A percentile compares a stretch with the other conserved stretches of the same genome.
Evolutionary conservation across 2,113 vertebrate species (phyloP).

Genomic region (Ptilorrhoa leucosticta): DNA sequence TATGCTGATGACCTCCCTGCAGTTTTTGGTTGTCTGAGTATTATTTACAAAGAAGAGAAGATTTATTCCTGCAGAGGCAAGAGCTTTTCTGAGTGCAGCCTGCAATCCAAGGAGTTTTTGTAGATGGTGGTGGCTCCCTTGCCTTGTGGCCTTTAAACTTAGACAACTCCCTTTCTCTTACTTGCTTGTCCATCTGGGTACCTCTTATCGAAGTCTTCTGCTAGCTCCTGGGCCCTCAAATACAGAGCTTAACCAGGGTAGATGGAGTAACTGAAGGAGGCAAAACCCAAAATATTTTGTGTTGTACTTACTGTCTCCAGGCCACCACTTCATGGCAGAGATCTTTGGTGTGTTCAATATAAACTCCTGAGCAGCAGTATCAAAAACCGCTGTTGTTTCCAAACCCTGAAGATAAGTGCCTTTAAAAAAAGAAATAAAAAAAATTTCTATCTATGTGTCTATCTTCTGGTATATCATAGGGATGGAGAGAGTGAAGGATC

Average conservation of each 20-base stretch:
- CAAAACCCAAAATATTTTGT: background rate
- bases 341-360: conserved; percentile 75
- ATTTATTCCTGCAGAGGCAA: background rate
- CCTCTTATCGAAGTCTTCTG: background rate
- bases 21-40: background rate
- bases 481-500: background rate
- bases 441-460: background rate
- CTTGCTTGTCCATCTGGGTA: background rate
- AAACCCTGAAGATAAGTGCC: conserved; percentile 78
- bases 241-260: background rate
- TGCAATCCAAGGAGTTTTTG: background rate
- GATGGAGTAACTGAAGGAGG: background rate
- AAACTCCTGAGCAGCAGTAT: conserved; percentile 73
- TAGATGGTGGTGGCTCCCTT: background rate
- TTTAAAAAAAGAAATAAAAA: conserved; percentile 6
- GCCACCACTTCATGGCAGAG: conserved; percentile 83
- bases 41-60: background rate
- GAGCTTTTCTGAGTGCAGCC: background rate
- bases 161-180: background rate
- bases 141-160: background rate
- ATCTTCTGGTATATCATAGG: background rate
- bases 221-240: background rate
- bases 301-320: conserved; percentile 75
- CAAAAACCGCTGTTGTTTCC: conserved; percentile 78
- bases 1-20: background rate